Evolutionary conservation across 1,140 invertebrate species (phyloP), one percentile per base, ranked within the genome.

Genomic region (Calliopsis andreniformis): DNA sequence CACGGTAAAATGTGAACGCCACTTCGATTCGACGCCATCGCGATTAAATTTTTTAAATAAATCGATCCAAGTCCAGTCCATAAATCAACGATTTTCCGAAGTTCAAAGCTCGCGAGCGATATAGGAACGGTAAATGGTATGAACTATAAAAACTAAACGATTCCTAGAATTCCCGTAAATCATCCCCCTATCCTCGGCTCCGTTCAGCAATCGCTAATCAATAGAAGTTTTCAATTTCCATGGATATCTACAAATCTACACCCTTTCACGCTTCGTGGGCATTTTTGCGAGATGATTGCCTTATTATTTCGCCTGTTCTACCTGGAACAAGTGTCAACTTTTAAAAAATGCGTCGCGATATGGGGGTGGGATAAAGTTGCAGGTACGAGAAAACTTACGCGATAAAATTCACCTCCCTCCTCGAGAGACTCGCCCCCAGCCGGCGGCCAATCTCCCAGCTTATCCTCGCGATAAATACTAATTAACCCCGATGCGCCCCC

Each of bases 391-490:
- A 59, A 81, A 85, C 47, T 85, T 78, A 62, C 8, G 3, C 75
- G 70, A 85, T 85, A 83, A 84, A 85, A 85, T 76, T 83, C 56
- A 82, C 20, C 61, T 18, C 39, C 66, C 79, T 39, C 63, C 69
- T 63, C 77, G 30, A 77, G 61, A 59, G 30, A 61, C 56, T 39
- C 49, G 30, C 62, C 49, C 20, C 14, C 35, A 35, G 51, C 45
- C 51, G 23, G 16, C 43, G 8, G 63, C 49, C 64, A 77, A 81
- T 80, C 42, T 61, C 39, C 35, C 23, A 35, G 45, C 79, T 64
- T 76, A 80, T 72, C 72, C 35, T 35, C 56, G 42, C 79, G 79
- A 82, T 82, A 82, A 82, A 82, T 82, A 82, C 73, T 82, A 82
- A 82, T 82, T 82, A 82, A 82, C 56, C 68, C 25, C 23, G 10